phyloP scores from a whole-genome alignment of 2,797 vertebrate species.

The Peromyscus nudipes region DNA sequence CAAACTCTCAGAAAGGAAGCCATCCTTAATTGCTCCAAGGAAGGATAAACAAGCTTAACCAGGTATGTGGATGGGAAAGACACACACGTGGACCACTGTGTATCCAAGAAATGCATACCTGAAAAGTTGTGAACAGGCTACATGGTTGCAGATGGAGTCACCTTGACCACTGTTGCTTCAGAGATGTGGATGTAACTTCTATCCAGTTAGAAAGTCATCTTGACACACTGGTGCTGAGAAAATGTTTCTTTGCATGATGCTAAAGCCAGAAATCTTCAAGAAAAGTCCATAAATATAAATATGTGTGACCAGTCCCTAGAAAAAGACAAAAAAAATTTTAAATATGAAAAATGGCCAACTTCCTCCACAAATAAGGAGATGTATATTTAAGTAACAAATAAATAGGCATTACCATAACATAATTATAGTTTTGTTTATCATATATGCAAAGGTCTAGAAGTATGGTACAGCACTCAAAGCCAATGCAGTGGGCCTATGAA shows the following conservation, averaged over 20 bases:
- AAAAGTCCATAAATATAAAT: slow-evolving; percentile 1
- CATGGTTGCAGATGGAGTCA: not conserved
- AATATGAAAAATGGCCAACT: not conserved
- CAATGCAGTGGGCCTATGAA: fast-evolving
- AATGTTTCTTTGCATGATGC: not conserved
- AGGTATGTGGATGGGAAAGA: not conserved
- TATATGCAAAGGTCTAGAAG: not conserved
- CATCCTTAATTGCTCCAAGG: fast-evolving
- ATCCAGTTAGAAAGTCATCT: not conserved
- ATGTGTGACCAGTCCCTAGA: not conserved
- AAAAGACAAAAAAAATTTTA: not conserved
- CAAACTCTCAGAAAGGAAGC: not conserved
- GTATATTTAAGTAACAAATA: slow-evolving; percentile 29
- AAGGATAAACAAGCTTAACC: not conserved
- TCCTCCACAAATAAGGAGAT: not conserved
- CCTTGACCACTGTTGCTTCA: not conserved
- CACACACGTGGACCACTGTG: not conserved
- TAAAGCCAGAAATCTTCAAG: not conserved
- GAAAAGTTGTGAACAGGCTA: not conserved
- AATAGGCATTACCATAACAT: not conserved
- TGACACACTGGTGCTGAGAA: not conserved
- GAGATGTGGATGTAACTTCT: not conserved
- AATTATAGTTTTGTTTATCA: slow-evolving; percentile 13
- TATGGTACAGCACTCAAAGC: too few species aligned
- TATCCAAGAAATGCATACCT: not conserved